Conservation (phyloP, 2,888 invertebrate genomes). For the Fragum whitleyi region DNA sequence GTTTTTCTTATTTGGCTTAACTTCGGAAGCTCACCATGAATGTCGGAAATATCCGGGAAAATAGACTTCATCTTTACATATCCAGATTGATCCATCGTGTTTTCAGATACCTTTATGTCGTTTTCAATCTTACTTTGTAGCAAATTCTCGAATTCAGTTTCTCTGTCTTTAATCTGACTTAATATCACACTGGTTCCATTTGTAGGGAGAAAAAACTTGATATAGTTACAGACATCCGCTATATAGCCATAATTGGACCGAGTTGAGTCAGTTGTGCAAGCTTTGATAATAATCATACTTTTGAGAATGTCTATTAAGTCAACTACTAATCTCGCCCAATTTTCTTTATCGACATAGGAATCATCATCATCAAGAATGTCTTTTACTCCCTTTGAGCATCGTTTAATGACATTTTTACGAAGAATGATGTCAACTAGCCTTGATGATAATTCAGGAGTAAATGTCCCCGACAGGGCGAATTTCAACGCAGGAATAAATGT, state of each 20-base stretch:
- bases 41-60: conserved; percentile 81
- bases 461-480: background rate
- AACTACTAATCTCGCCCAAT: background rate
- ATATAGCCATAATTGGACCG: background rate
- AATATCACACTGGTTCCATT: background rate
- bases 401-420: background rate
- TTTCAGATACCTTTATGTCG: background rate
- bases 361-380: background rate
- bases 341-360: background rate
- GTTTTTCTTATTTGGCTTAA: conserved; percentile 88
- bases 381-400: background rate
- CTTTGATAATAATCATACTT: background rate
- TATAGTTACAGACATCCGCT: background rate
- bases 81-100: conserved; percentile 12
- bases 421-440: background rate
- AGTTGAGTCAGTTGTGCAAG: background rate
- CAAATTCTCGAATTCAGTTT: background rate
- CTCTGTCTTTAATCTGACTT: background rate
- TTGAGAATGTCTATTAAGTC: background rate
- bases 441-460: background rate
- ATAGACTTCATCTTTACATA: conserved; percentile 48
- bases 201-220: background rate
- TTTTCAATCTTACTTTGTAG: background rate
- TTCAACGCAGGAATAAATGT: background rate
- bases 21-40: conserved; percentile 72